Evolutionary conservation across 2,797 vertebrate species (phyloP), one percentile per base, ranked within the genome.

Genomic region (Sphaeramia orbicularis): DNA sequence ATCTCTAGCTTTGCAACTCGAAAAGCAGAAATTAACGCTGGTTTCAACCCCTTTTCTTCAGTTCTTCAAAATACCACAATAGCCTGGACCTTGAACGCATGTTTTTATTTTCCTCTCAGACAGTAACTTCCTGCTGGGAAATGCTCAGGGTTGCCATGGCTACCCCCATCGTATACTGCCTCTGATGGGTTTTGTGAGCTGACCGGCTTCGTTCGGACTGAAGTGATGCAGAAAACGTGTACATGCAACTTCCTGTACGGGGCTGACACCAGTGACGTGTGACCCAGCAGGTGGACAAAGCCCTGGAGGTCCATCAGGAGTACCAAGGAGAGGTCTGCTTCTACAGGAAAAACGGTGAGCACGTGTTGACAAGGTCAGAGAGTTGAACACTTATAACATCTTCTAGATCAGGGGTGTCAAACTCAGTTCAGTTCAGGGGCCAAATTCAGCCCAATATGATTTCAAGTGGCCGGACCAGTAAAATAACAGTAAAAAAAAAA

Each of bases 181-280:
- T 99, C 97, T 0, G 97, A 99, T 2, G 97, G 97, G 27, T 99
- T 99, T 82, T 99, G 97, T 0, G 96, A 98, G 75, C 95, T 98
- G 85, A 98, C 96, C 0, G 95, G 97, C 71, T 98, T 96, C 3
- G 86, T 90, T 30, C 95, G 96, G 64, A 97, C 94, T 0, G 96
- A 99, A 84, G 96, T 98, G 88, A 99, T 99, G 97, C 97, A 97
- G 94, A 97, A 97, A 87, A 96, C 95, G 2, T 97, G 96, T 49
- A 95, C 93, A 58, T 99, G 97, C 85, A 92, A 90, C 54, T 99
- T 99, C 83, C 96, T 99, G 43, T 95, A 95, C 0, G 97, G 97
- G 27, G 90, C 91, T 0, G 96, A 98, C 81, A 98, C 96, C 68
- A 96, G 88, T 0, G 95, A 97, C 58, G 90, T 0, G 88, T 93